A percentile compares a stretch with the other conserved stretches of the same genome.
phyloP scores from a whole-genome alignment of 2,888 invertebrate species.

The Diplazon laetatorius region DNA sequence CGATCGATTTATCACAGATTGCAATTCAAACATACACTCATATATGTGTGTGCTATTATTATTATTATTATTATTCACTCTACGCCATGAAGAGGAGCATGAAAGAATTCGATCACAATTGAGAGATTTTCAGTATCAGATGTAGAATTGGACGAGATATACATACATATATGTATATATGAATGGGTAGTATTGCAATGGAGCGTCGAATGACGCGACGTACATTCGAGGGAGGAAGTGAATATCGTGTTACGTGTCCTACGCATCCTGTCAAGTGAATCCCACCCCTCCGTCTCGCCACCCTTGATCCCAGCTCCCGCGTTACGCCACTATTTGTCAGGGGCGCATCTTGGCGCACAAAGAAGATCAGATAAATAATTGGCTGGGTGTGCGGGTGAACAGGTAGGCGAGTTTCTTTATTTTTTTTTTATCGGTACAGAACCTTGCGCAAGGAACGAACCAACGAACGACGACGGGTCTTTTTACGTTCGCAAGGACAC shows the following conservation, averaged over 20 bases:
- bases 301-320: neutral
- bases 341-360: conserved; percentile 69
- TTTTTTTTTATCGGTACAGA: conserved; percentile 76
- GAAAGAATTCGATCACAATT: conserved; percentile 5
- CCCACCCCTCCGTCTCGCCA: conserved; percentile 44
- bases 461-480: conserved; percentile 65
- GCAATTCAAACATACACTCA: neutral
- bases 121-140: conserved; percentile 25
- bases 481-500: conserved; percentile 69
- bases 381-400: conserved; percentile 79
- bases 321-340: conserved; percentile 28
- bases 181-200: conserved; percentile 36
- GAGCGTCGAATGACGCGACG: conserved; percentile 74
- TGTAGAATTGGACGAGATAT: conserved; percentile 10
- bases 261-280: conserved; percentile 82
- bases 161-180: no score
- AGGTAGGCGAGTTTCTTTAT: conserved; percentile 78
- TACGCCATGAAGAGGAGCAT: neutral
- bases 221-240: conserved; percentile 75
- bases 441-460: conserved; percentile 74
- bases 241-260: conserved; percentile 79
- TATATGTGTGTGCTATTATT: no score
- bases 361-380: conserved; percentile 81
- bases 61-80: conserved; percentile 17
- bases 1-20: neutral